phyloP scores from a whole-genome alignment of 2,888 invertebrate genomes.

The Entomobrya proxima region DNA sequence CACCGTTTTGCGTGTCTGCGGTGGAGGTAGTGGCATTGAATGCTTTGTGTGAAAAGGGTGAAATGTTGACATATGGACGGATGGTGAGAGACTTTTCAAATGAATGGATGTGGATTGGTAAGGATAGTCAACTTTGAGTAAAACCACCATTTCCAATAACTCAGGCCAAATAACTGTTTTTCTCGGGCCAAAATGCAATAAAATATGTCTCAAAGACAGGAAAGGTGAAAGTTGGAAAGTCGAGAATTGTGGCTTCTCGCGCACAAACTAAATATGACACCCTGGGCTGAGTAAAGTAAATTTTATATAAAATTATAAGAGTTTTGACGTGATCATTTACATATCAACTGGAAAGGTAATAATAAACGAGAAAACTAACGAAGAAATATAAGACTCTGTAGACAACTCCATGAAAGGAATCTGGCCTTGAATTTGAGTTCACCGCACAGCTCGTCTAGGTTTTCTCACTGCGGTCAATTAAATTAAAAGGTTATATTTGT shows the following conservation, averaged over 20 bases:
- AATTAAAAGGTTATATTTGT: constrained; percentile 5
- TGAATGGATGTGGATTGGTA: not conserved
- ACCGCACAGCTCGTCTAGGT: not conserved
- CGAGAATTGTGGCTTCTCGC: not conserved
- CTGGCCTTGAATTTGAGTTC: not conserved
- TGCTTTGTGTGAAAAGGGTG: not conserved
- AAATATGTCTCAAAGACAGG: not conserved
- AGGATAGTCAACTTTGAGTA: not conserved
- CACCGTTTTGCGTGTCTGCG: not conserved
- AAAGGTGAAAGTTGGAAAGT: not conserved
- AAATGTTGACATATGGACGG: not conserved
- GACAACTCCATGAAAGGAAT: too few relatives aligned
- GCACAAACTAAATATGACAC: too few relatives aligned
- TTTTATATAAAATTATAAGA: too few relatives aligned
- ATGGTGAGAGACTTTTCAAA: not conserved
- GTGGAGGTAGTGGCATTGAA: not conserved
- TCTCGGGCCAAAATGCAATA: not conserved
- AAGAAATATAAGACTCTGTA: too few relatives aligned
- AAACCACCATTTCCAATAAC: not conserved
- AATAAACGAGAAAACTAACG: too few relatives aligned
- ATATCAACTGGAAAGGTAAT: too few relatives aligned
- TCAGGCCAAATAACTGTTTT: too few relatives aligned
- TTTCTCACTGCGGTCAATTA: not conserved
- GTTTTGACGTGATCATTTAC: too few relatives aligned
- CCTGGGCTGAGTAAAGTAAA: too few relatives aligned